Base-by-base conservation (phyloP, 1,140 invertebrate species). In the Melipona quadrifasciata region DNA sequence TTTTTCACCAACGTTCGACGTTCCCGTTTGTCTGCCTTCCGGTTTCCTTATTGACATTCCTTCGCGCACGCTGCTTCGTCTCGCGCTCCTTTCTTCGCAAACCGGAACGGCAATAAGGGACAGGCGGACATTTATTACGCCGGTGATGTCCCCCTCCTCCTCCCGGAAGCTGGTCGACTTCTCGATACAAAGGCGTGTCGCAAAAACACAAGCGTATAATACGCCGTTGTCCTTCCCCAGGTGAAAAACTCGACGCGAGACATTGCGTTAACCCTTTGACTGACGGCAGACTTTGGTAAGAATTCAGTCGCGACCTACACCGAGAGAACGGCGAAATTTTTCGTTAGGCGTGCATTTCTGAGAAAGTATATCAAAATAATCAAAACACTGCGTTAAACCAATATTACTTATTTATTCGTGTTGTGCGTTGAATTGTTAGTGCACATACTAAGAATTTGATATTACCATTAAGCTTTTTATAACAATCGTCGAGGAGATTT, bases 61-160 rank as follows among this genome's bases (percentile, higher is more conserved):
- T 10, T 21, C 34, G n/a, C 16, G 34, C 6, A 14, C 31, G 70
- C 24, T 31, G 64, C 78, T 53, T 8, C 72, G 73, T 79, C 73
- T 58, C 31, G 34, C 55, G 73, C 51, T 6, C n/a, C 27, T 24
- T 27, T 53, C 31, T 53, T 19, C 39, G 16, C 34, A 11, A 14
- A 14, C 16, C 21, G 51, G 21, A 34, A 55, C 27, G 10, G 82
- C 84, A 89, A 89, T 89, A 89, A 84, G 82, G 85, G 85, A 81
- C 86, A 82, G 85, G 76, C 57, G 74, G 61, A 87, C 84, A 84
- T 90, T 90, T 90, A 89, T 90, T 90, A 90, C 72, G 78, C 58
- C 61, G 24, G 67, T 74, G 47, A 55, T 64, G 70, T 71, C 81
- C 31, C 55, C 19, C 39, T 47, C 8, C 6, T 6, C 39, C 8